Evolutionary conservation across 1,140 invertebrate species (phyloP), one percentile per base, ranked within the genome.

Genomic region (Hypsibius dujardini): DNA sequence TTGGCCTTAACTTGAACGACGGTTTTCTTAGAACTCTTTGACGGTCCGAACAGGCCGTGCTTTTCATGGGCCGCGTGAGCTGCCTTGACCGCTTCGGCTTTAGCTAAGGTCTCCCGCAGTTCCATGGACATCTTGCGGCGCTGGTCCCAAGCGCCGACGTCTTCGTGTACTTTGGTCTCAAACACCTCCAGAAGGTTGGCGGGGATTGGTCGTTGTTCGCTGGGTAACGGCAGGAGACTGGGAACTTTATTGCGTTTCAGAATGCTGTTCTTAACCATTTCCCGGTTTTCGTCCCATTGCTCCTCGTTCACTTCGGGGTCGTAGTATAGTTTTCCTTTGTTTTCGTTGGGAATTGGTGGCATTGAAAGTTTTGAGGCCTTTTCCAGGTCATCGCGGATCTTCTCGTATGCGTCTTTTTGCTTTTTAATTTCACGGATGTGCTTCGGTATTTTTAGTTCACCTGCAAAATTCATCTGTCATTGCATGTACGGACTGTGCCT

Each of bases 261-360:
- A 7, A 67, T 67, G 12, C 12, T 7, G 12, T 67, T 12, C 62
- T 45, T 12, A 3, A 67, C 7, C 62, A 67, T 12, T 12, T 12
- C 62, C 3, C 62, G 62, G 62, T 67, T 67, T 7, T 67, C 45
- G 62, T 67, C 62, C 62, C 62, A 67, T 67, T 67, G 12, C 12
- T 67, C 62, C 7, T 15, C 62, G 45, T 67, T 45, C 12, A 7
- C 3, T 12, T 67, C 62, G 12, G 62, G 62, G 45, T 67, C 62
- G 42, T 67, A 67, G 62, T 67, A 67, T 7, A 67, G 42, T 12
- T 67, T 67, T 12, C 45, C 62, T 3, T 67, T 67, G 12, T 67
- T 12, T 67, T 67, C 62, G 12, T 45, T 42, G 3, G 12, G 12
- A 7, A 7, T 15, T 3, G 7, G 12, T 42, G 42, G 12, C 62